Evolutionary conservation across 2,888 invertebrate species (phyloP), one percentile per base, ranked within the genome.

Genomic region (Alviniconcha strummeri): DNA sequence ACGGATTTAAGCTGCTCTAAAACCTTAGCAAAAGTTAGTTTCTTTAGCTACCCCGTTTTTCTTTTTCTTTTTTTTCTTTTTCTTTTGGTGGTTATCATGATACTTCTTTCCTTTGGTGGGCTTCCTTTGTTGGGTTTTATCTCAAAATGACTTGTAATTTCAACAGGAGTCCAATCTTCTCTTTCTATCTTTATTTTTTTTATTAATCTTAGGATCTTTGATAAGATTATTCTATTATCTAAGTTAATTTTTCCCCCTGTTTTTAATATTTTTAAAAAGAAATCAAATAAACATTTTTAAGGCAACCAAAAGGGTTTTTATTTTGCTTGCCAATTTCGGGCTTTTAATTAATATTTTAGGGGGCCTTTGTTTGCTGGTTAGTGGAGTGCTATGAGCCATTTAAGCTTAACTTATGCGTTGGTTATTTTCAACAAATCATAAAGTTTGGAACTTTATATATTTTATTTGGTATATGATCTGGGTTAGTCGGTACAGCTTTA

Each of bases 121-220:
- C 84, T 84, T 0, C 85, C 85, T n/a, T 72, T 85, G n/a, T 17
- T 83, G 15, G 76, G 84, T 9, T 85, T 85, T 79, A 36, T 79
- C 4, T 71, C 80, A 36, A 85, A 85, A 60, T 75, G 79, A 57
- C 7, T 71, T 2, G 72, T 71, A 6, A 55, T 67, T 56, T 55
- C 8, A 57, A 6, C 9, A 56, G 8, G 56, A 19, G 7, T 60
- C 4, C n/a, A 55, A 7, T 52, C 2, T 7, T 13, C 17, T 2
- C 5, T 15, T 2, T 19, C 9, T 54, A 0, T 52, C 36, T 52
- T 17, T 82, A 13, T 36, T 81, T 19, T 56, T 78, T 8, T 17
- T 80, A 0, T 15, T 67, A 6, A n/a, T 80, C 6, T 55, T 81
- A 0, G 80, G 83, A 0, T 60, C 83, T 13, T 17, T 84, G 9